Evolutionary conservation across 2,797 vertebrate species (phyloP), one percentile per base, ranked within the genome.

Genomic region (Falco biarmicus): DNA sequence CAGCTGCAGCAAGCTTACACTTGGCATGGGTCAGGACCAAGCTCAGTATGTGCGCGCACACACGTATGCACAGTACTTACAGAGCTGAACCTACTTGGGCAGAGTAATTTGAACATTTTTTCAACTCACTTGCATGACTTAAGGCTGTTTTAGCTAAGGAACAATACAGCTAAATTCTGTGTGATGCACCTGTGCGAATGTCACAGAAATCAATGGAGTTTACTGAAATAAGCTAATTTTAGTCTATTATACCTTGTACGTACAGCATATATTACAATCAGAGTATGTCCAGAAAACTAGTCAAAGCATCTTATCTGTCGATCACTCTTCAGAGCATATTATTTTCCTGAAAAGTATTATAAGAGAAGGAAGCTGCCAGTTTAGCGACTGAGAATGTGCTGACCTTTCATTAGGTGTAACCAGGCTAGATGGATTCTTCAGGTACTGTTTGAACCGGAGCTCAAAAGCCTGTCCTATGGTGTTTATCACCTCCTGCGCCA

Each of bases 401-500:
- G 91, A 99, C 99, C 99, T 99, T 97, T 98, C 98, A 92, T 92
- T 98, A 93, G 97, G 81, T 9, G 98, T 94, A 87, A 97, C 95
- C 88, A 98, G 90, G 21, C 97, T 84, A 13, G 99, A 98, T 19
- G 98, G 97, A 82, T 98, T 99, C 97, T 98, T 98, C 97, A 99
- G 98, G 94, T 99, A 99, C 73, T 99, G 98, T 86, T 98, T 98
- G 97, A 99, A 99, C 15, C 99, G 98, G 41, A 98, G 98, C 95
- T 99, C 99, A 93, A 99, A 99, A 79, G 99, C 99, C 94, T 99
- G 98, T 71, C 99, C 99, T 51, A 99, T 99, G 96, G 98, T 98
- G 91, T 98, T 98, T 97, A 99, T 99, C 84, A 99, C 98, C 57
- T 99, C 98, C 80, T 98, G 97, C 3, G 99, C 99, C 69, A 97